These are phyloP conservation scores for Acrocephalus arundinaceus DNA, from an alignment of 2,113 vertebrate species.

Conservation along the genomic window DNA sequence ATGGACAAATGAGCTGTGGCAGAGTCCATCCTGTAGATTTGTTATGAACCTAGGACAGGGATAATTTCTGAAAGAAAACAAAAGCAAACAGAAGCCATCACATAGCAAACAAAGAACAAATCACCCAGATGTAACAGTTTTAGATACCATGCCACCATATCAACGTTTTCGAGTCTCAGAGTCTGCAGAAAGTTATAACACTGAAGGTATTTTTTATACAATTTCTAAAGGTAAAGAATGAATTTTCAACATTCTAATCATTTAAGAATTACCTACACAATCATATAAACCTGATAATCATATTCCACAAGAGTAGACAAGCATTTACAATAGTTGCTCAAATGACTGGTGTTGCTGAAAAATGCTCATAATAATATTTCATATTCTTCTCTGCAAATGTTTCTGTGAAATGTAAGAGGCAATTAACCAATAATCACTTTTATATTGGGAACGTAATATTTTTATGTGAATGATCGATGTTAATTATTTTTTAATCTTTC, in stretches of 20 bases:
- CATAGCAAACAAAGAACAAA: background rate
- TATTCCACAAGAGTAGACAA: background rate
- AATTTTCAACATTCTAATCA: background rate
- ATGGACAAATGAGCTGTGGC: background rate
- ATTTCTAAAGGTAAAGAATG: background rate
- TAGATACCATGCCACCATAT: background rate
- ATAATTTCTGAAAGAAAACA: background rate
- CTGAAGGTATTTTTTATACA: background rate
- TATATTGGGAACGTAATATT: background rate
- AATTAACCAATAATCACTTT: background rate
- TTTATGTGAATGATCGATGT: background rate
- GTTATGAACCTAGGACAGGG: background rate
- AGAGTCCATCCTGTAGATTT: background rate
- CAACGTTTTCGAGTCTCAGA: fast-evolving
- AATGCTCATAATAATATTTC: background rate
- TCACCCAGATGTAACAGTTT: background rate
- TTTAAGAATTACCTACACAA: background rate
- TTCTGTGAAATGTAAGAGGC: background rate
- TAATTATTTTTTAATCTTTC: background rate
- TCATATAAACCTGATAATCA: background rate
- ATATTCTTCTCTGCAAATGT: background rate
- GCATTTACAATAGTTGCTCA: background rate
- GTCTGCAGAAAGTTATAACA: background rate
- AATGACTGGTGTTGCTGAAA: background rate
- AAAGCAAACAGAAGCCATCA: background rate